phyloP scores from a whole-genome alignment of 1,140 invertebrate species.

The Diabrotica undecimpunctata region DNA sequence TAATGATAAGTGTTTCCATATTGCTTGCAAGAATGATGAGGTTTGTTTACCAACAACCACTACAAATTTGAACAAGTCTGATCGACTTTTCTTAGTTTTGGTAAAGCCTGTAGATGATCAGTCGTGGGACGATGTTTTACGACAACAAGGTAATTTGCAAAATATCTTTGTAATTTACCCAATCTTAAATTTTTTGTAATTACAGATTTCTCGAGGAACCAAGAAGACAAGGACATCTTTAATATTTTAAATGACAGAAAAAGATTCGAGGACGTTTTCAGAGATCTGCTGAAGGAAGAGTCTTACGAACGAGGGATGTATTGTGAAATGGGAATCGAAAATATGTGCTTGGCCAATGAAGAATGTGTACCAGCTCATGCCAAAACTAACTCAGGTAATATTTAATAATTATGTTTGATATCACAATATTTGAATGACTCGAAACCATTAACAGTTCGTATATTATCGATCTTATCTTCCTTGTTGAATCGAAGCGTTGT shows the following conservation, averaged over 20 bases:
- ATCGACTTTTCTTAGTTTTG: constrained; percentile 70
- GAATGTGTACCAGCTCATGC: constrained; percentile 61
- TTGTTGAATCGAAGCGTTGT: no score
- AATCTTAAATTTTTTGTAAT: background rate
- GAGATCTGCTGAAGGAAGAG: constrained; percentile 37
- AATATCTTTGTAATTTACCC: background rate
- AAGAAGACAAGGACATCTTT: constrained; percentile 32
- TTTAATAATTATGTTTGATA: background rate
- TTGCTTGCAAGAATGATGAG: constrained; percentile 66
- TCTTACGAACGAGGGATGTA: constrained; percentile 29
- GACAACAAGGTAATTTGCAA: constrained; percentile 28
- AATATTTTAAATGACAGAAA: constrained; percentile 31
- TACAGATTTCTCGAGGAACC: constrained; percentile 28
- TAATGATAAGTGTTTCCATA: constrained; percentile 71
- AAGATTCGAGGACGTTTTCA: constrained; percentile 34
- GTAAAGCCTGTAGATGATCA: constrained; percentile 63
- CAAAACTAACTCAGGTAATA: constrained; percentile 42
- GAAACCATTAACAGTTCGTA: background rate
- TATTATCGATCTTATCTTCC: no score
- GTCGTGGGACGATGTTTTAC: constrained; percentile 55
- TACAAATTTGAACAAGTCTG: constrained; percentile 52
- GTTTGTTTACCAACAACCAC: constrained; percentile 63
- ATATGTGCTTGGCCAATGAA: constrained; percentile 51
- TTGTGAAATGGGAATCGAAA: constrained; percentile 50
- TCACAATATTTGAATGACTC: background rate